Evolutionary conservation across 1,140 invertebrate genomes (phyloP).

Genomic region (Acromyrmex heyeri): DNA sequence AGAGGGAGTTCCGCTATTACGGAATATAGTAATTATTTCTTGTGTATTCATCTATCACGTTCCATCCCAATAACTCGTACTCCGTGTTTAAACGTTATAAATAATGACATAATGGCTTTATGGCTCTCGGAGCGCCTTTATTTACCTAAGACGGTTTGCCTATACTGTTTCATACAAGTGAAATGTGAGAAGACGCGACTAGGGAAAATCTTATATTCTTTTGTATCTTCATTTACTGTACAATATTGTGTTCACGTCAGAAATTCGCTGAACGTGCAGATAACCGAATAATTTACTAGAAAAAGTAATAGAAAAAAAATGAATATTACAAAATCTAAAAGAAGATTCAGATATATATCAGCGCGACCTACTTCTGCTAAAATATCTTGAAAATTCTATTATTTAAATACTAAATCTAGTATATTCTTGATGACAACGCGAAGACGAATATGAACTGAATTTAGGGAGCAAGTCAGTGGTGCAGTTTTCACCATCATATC

Average conservation of each 20-base stretch:
- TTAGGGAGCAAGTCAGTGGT: not conserved
- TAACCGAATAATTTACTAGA: not conserved
- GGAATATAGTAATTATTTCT: not conserved
- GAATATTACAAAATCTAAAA: not conserved
- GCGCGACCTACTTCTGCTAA: not conserved
- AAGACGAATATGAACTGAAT: not conserved
- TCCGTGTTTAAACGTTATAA: not conserved
- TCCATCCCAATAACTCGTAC: not conserved
- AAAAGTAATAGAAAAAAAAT: not conserved
- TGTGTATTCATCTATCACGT: not conserved
- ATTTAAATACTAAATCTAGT: not conserved
- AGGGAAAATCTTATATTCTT: not conserved
- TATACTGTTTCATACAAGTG: not conserved
- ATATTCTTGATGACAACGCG: not conserved
- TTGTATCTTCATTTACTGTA: not conserved
- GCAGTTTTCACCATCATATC: not conserved
- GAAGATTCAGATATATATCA: not conserved
- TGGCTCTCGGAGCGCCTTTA: not conserved
- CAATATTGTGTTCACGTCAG: not conserved
- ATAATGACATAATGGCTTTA: slow-evolving; percentile 7
- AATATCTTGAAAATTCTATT: slow-evolving; percentile 25
- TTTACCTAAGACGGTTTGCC: not conserved
- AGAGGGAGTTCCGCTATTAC: not conserved
- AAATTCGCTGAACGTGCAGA: not conserved
- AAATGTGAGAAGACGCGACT: not conserved